These are phyloP conservation scores for Mycogona germanica DNA, from an alignment of 2,888 invertebrate genomes.

Conservation along the genomic window DNA sequence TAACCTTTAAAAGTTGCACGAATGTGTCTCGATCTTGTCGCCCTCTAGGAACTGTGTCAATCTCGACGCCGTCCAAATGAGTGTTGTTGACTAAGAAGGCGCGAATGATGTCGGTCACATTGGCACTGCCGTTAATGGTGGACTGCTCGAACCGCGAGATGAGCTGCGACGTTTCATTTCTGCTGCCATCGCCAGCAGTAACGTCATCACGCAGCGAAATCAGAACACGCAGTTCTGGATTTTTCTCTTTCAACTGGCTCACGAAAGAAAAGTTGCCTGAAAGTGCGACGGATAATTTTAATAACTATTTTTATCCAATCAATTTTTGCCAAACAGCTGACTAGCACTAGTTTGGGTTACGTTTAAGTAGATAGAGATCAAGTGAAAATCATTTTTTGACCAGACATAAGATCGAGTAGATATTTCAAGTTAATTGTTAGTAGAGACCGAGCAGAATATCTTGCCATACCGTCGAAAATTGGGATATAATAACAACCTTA, in stretches of 20 bases:
- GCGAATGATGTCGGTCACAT: neutral
- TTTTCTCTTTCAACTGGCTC: neutral
- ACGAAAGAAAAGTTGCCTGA: conserved; percentile 13
- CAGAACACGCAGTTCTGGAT: neutral
- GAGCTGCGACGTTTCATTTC: neutral
- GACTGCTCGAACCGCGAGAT: no score
- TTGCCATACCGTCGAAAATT: no score
- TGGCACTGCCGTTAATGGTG: neutral
- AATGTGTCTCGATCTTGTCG: neutral
- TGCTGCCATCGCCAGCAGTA: neutral
- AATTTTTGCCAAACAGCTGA: no score
- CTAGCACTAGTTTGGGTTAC: no score
- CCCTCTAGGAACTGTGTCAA: neutral
- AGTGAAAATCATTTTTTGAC: no score
- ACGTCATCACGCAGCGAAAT: conserved; percentile 8
- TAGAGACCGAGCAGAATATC: no score
- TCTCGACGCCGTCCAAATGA: conserved; percentile 6
- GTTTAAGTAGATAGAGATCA: no score
- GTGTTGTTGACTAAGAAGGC: neutral
- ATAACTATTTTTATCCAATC: no score
- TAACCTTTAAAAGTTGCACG: neutral
- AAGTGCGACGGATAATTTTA: neutral
- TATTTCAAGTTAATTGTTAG: neutral
- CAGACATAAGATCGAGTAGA: neutral
- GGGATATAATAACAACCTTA: no score